A percentile compares a stretch with the other conserved stretches of the same genome.
phyloP scores from a whole-genome alignment of 2,888 invertebrate species.

The Acleris literana region DNA sequence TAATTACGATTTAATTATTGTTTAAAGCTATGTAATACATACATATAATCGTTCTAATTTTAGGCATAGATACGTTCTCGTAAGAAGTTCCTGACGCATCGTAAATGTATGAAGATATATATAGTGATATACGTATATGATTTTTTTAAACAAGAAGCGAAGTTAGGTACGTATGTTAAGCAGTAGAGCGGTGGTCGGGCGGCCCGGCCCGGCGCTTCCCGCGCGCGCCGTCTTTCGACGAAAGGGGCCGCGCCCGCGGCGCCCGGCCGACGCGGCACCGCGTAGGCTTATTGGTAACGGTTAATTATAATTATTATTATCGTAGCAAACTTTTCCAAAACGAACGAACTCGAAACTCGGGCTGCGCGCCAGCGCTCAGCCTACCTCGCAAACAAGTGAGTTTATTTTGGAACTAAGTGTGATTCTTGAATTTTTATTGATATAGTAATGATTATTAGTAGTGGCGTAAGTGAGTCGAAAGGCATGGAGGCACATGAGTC shows the following conservation, averaged over 20 bases:
- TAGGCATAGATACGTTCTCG: constrained; percentile 84
- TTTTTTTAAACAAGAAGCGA: constrained; percentile 82
- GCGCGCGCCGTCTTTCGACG: constrained; percentile 32
- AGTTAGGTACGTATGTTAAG: constrained; percentile 82
- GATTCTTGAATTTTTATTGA: constrained; percentile 87
- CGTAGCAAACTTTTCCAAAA: constrained; percentile 84
- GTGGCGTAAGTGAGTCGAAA: constrained; percentile 79
- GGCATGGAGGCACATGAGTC: constrained; percentile 63
- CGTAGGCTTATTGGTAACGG: constrained; percentile 82
- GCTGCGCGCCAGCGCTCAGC: constrained; percentile 83
- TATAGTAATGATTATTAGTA: constrained; percentile 84
- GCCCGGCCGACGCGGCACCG: constrained; percentile 72
- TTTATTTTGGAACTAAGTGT: constrained; percentile 90
- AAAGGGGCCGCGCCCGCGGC: constrained; percentile 40
- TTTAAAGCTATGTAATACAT: constrained; percentile 85
- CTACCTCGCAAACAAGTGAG: constrained; percentile 90
- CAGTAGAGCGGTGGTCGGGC: constrained; percentile 78
- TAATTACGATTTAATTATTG: constrained; percentile 85
- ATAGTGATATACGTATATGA: constrained; percentile 83
- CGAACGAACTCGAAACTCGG: constrained; percentile 85
- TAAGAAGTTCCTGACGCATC: constrained; percentile 85
- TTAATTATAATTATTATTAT: constrained; percentile 83
- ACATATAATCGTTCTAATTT: constrained; percentile 85
- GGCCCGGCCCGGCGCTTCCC: constrained; percentile 12
- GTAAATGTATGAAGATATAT: constrained; percentile 84